These are phyloP conservation scores for Cirrhinus mrigala DNA, from an alignment of 2,797 vertebrate genomes.

Conservation along the genomic window DNA sequence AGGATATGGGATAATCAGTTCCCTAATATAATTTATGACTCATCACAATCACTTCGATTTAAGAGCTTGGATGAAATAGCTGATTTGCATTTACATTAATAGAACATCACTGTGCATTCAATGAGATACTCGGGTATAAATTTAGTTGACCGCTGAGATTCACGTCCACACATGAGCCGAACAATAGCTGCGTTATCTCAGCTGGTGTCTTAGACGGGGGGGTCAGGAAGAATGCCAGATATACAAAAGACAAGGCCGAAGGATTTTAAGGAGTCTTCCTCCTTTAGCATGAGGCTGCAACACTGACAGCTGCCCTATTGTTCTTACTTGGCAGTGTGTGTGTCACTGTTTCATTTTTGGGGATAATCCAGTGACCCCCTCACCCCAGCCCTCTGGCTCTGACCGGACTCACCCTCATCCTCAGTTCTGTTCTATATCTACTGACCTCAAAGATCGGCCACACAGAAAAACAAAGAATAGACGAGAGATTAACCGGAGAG, in stretches of 20 bases:
- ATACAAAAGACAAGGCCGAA: constrained; percentile 50
- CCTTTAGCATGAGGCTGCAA: constrained; percentile 38
- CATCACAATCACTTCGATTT: constrained; percentile 1
- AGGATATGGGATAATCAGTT: neutral
- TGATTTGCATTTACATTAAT: constrained; percentile 55
- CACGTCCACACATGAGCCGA: constrained; percentile 46
- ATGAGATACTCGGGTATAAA: constrained; percentile 29
- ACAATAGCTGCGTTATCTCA: constrained; percentile 56
- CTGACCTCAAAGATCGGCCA: constrained; percentile 28
- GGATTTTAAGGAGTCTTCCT: constrained; percentile 53
- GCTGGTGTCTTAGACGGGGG: constrained; percentile 42
- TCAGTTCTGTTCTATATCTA: constrained; percentile 48
- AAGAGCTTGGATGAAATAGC: constrained; percentile 21
- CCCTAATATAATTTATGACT: constrained; percentile 17
- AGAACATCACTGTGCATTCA: constrained; percentile 44
- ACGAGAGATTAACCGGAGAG: constrained; percentile 45
- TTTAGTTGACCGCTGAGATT: constrained; percentile 47
- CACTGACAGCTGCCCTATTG: constrained; percentile 57
- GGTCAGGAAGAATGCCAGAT: constrained; percentile 47
- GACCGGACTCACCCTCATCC: constrained; percentile 39
- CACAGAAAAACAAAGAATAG: constrained; percentile 39
- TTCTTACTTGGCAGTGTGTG: constrained; percentile 40
- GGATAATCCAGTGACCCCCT: constrained; percentile 58
- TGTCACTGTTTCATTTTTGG: constrained; percentile 55
- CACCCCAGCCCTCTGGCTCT: constrained; percentile 52